These are phyloP conservation scores for Limnephilus rhombicus DNA, from an alignment of 2,888 invertebrate species.

Conservation along the genomic window DNA sequence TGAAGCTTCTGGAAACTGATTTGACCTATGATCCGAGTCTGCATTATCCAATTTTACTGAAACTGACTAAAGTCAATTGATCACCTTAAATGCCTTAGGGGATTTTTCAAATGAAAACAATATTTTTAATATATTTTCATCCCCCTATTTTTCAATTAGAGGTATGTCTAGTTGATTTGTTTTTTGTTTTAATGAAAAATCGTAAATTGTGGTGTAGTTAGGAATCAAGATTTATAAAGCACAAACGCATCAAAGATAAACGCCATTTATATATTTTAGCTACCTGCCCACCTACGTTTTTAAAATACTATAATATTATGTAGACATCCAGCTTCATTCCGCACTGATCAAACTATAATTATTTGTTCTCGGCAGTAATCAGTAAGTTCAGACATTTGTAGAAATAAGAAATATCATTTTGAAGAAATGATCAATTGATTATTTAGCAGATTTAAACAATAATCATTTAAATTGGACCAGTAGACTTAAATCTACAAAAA, in stretches of 20 bases:
- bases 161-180: background rate
- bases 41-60: slow-evolving; percentile 84
- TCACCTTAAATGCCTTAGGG: slow-evolving; percentile 31
- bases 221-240: slow-evolving; percentile 7
- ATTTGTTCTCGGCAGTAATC: background rate
- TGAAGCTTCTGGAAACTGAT: slow-evolving; percentile 78
- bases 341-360: background rate
- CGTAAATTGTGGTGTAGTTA: background rate
- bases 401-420: slow-evolving; percentile 6
- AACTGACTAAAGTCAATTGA: slow-evolving; percentile 75
- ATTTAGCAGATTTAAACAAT: slow-evolving; percentile 41
- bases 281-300: background rate
- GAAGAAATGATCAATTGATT: background rate
- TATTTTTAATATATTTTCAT: background rate
- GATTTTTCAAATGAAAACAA: slow-evolving; percentile 21
- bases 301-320: background rate
- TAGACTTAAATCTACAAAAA: slow-evolving; percentile 56
- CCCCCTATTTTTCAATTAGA: background rate
- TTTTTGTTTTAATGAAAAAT: background rate
- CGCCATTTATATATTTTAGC: slow-evolving; percentile 4
- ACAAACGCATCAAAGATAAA: slow-evolving; percentile 19
- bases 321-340: background rate
- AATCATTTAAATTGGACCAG: slow-evolving; percentile 61
- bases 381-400: background rate
- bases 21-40: slow-evolving; percentile 83